Percentiles rank a stretch among this genome's conserved stretches.
phyloP scores from a whole-genome alignment of 2,113 vertebrate genomes.

The Proteles cristata region DNA sequence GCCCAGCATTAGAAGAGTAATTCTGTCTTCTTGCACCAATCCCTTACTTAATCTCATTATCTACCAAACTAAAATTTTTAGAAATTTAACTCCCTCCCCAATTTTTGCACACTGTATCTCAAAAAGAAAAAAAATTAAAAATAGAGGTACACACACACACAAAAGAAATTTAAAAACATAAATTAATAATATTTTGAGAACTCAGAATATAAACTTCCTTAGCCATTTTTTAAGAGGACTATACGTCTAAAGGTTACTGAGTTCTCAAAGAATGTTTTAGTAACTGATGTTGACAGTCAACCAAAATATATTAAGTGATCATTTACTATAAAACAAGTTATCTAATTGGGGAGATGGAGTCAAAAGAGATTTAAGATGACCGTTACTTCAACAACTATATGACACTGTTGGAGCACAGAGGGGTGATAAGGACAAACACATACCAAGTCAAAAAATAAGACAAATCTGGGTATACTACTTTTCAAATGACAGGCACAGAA shows the following conservation, averaged over 20 bases:
- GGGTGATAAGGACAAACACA: background rate
- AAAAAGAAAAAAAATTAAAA: no score
- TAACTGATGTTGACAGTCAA: background rate
- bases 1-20: slow-evolving; percentile 18
- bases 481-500: background rate
- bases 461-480: background rate
- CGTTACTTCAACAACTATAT: background rate
- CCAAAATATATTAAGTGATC: background rate
- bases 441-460: background rate
- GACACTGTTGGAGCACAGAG: background rate
- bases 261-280: background rate
- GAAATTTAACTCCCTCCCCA: background rate
- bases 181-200: background rate
- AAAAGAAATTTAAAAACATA: background rate
- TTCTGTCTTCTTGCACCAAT: background rate
- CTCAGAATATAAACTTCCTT: background rate
- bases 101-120: no score
- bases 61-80: slow-evolving; percentile 12
- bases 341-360: background rate
- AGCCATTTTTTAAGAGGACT: background rate
- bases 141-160: no score
- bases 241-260: background rate
- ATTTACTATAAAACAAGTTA: slow-evolving; percentile 22
- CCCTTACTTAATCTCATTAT: background rate
- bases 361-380: background rate